These are phyloP conservation scores for Synaphobranchus kaupii DNA, from an alignment of 2,797 vertebrate genomes.

Conservation along the genomic window DNA sequence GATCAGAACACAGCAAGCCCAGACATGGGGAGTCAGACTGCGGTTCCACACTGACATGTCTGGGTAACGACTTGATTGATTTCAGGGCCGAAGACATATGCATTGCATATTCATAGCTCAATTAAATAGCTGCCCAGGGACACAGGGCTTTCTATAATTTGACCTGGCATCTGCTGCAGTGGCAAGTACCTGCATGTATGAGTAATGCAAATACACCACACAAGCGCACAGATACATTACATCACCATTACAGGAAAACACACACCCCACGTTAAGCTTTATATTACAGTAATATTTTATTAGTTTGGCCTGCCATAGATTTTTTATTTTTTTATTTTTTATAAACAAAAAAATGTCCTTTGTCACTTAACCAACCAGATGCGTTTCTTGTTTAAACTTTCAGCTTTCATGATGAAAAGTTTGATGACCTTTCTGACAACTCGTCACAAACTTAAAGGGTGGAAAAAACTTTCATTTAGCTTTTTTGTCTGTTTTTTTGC, in stretches of 20 bases:
- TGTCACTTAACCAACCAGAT: background rate
- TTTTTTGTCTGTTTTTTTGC: slow-evolving; percentile 4
- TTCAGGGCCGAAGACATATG: slow-evolving; percentile 23
- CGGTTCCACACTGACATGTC: slow-evolving; percentile 11
- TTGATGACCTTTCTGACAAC: background rate
- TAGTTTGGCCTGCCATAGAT: no score
- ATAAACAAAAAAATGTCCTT: background rate
- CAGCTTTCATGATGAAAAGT: background rate
- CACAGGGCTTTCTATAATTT: background rate
- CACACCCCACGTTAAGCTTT: background rate
- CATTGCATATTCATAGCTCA: slow-evolving; percentile 32
- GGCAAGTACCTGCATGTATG: slow-evolving; percentile 16
- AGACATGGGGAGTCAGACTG: slow-evolving; percentile 17
- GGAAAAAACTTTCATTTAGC: slow-evolving; percentile 26
- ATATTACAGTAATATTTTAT: no score
- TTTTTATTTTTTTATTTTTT: background rate
- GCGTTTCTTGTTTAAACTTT: background rate
- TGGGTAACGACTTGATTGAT: slow-evolving; percentile 33
- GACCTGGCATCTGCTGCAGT: slow-evolving; percentile 21
- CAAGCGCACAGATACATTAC: background rate
- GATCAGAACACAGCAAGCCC: background rate
- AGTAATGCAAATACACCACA: background rate
- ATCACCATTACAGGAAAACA: background rate
- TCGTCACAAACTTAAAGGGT: slow-evolving; percentile 17
- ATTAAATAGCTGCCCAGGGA: slow-evolving; percentile 31